phyloP scores from a whole-genome alignment of 2,888 invertebrate species.

The Plebejus melissa region DNA sequence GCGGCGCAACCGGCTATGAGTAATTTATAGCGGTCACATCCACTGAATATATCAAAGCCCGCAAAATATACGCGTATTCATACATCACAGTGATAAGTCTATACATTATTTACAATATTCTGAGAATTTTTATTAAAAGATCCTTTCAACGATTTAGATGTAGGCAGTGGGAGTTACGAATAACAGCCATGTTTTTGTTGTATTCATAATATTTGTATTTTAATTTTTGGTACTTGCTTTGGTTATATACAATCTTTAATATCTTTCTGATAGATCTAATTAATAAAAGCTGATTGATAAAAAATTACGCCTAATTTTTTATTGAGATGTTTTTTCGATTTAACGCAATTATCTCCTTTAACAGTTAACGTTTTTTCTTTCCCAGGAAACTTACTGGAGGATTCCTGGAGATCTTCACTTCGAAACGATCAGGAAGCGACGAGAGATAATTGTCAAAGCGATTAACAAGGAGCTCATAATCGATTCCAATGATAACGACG shows the following conservation, averaged over 20 bases:
- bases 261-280: neutral
- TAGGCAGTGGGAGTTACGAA: neutral
- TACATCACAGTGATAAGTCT: conserved; percentile 13
- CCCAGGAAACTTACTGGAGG: conserved; percentile 91
- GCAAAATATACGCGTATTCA: conserved; percentile 15
- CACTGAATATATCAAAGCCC: conserved; percentile 22
- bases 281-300: neutral
- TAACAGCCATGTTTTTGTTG: neutral
- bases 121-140: neutral
- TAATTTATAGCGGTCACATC: conserved; percentile 25
- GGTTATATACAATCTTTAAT: neutral
- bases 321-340: neutral
- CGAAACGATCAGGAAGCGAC: conserved; percentile 76
- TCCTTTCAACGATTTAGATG: neutral
- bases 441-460: conserved; percentile 76
- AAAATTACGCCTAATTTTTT: neutral
- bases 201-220: neutral
- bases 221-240: neutral
- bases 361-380: conserved; percentile 32
- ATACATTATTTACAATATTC: conserved; percentile 11
- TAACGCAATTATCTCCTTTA: neutral
- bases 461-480: conserved; percentile 72
- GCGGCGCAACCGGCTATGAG: conserved; percentile 23
- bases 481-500: conserved; percentile 39
- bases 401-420: conserved; percentile 83